These are phyloP conservation scores for Corythaixoides concolor DNA, from an alignment of 2,113 vertebrate species.

Conservation along the genomic window DNA sequence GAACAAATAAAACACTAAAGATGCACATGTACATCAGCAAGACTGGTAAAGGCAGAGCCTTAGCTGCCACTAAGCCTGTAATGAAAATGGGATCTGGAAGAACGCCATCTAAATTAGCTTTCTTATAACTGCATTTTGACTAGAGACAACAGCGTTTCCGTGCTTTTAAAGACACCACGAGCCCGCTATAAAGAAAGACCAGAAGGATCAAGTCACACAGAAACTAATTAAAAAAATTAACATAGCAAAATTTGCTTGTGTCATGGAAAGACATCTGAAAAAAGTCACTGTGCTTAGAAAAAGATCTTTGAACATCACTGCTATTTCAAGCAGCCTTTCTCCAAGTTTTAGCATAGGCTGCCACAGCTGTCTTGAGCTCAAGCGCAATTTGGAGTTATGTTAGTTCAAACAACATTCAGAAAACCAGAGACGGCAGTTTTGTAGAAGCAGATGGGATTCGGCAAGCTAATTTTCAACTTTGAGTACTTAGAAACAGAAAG, in stretches of 20 bases:
- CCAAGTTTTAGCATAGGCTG: background rate
- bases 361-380: rapidly evolving
- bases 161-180: background rate
- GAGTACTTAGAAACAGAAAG: background rate
- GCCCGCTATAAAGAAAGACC: background rate
- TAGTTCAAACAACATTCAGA: background rate
- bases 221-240: background rate
- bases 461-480: background rate
- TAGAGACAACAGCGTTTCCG: background rate
- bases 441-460: background rate
- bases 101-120: background rate
- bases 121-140: background rate
- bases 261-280: background rate
- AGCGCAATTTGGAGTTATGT: background rate
- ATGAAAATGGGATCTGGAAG: background rate
- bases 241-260: background rate
- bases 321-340: background rate
- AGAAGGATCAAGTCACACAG: background rate
- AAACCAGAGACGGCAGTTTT: background rate
- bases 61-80: background rate
- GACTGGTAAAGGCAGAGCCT: background rate
- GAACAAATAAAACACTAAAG: background rate
- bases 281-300: background rate
- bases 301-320: background rate
- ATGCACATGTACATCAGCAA: background rate